Base-by-base conservation (phyloP, 2,113 vertebrate species). In the Datnioides undecimradiatus region DNA sequence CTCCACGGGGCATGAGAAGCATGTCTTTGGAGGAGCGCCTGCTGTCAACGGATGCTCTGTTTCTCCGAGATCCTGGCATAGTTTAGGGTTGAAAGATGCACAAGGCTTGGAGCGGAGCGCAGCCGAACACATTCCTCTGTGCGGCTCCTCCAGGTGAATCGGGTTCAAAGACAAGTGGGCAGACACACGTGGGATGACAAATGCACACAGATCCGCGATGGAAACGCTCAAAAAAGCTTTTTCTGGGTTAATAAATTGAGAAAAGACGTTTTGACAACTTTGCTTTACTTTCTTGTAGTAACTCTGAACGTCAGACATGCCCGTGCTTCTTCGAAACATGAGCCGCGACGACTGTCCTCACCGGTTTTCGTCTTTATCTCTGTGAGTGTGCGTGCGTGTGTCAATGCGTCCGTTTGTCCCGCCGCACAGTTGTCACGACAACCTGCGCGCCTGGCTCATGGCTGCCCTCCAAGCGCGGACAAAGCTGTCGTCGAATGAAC, bases 31-130 rank as follows among this genome's bases (percentile, higher is more conserved):
- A 93, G 91, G 88, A 90, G 75, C 86, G 79, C 71, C 40, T 72
- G 90, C 87, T 89, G 87, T 90, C 85, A 88, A 94, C 85, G 85
- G 88, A 92, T 80, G 81, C 91, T 90, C 92, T 88, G 86, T 92
- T 88, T 46, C 73, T 90, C 82, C 51, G 63, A 82, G 83, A 87
- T 83, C 85, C 92, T 73, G 86, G 63, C 63, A 82, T 88, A 85
- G 81, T 88, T 90, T 69, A 75, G 84, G 85, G 86, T 87, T 92
- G 87, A 94, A 90, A 93, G 86, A 85, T 84, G 48, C 81, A 86
- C 79, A 52, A 80, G 83, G 86, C 82, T 57, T 84, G 82, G 82
- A 83, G 81, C 62, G 72, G 52, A 76, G 81, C 41, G 48, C 70
- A 36, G 73, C 55, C 45, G 19, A 73, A 79, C 74, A 64, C 88